Conservation (phyloP, 2,888 invertebrate species). For the Amphiduros pacificus region DNA sequence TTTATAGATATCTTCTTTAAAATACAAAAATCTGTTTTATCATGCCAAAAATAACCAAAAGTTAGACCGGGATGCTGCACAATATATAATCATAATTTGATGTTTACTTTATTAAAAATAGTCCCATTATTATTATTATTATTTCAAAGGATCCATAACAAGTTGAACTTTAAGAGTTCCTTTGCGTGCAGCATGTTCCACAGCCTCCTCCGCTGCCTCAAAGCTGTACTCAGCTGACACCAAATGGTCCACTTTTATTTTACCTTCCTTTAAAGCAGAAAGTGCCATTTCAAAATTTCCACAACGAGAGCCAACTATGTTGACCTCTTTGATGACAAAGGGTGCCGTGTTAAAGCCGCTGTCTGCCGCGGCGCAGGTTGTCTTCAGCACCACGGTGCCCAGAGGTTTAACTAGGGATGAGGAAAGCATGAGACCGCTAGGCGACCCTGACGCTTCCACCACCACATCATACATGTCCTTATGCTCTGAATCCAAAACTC, state of each 20-base stretch:
- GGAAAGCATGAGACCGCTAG: slow-evolving; percentile 21
- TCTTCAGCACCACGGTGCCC: slow-evolving; percentile 28
- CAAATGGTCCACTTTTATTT: slow-evolving; percentile 1
- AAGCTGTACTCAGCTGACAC: slow-evolving; percentile 15
- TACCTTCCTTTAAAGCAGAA: slow-evolving; percentile 3
- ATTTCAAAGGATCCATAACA: slow-evolving; percentile 12
- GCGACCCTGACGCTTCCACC: slow-evolving; percentile 25
- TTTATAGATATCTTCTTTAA: too few relatives aligned
- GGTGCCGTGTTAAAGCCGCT: slow-evolving; percentile 21
- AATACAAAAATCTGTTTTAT: too few relatives aligned
- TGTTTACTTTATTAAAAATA: too few relatives aligned
- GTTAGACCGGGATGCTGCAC: too few relatives aligned
- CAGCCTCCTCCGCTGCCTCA: slow-evolving; percentile 17
- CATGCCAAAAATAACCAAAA: too few relatives aligned
- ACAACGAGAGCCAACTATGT: slow-evolving; percentile 27
- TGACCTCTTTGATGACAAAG: slow-evolving; percentile 28
- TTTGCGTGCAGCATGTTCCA: slow-evolving; percentile 19
- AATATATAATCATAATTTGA: too few relatives aligned
- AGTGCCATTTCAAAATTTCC: slow-evolving; percentile 29
- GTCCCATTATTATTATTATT: too few relatives aligned
- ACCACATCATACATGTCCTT: slow-evolving; percentile 14
- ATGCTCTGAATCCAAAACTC: neutral
- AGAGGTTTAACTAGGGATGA: slow-evolving; percentile 21
- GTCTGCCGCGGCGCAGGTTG: slow-evolving; percentile 23
- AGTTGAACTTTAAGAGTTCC: slow-evolving; percentile 26